Conservation (phyloP, 1,140 invertebrate species). For the Drosophila sproati region DNA sequence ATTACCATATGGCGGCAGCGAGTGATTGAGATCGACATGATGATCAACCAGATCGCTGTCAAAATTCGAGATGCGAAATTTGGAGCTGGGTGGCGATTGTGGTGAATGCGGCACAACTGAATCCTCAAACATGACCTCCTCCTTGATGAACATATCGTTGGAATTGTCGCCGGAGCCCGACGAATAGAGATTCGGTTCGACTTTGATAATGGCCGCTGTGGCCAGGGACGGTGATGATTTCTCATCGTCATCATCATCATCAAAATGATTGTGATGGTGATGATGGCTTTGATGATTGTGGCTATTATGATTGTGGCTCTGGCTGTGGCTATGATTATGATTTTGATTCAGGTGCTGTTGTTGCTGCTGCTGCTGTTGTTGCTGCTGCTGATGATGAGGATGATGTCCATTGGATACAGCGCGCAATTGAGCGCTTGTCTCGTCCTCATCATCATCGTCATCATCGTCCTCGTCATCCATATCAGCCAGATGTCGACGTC, state of each 20-base stretch:
- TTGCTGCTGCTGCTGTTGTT: constrained; percentile 25
- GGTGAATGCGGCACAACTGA: constrained; percentile 77
- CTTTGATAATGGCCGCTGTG: constrained; percentile 80
- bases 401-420: constrained; percentile 43
- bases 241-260: constrained; percentile 82
- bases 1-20: constrained; percentile 79
- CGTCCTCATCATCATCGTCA: constrained; percentile 60
- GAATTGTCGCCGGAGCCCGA: constrained; percentile 81
- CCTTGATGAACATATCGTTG: constrained; percentile 83
- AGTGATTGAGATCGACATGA: constrained; percentile 78
- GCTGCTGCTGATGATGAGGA: constrained; percentile 33
- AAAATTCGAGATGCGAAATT: constrained; percentile 82
- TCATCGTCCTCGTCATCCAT: constrained; percentile 81
- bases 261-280: constrained; percentile 76
- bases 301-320: constrained; percentile 33
- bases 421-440: constrained; percentile 26
- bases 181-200: constrained; percentile 81
- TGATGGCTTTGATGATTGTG: constrained; percentile 46
- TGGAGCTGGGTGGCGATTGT: constrained; percentile 81
- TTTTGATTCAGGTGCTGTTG: constrained; percentile 26
- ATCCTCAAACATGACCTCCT: constrained; percentile 81
- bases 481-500: constrained; percentile 79
- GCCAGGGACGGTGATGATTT: constrained; percentile 84
- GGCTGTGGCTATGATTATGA: constrained; percentile 29
- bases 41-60: constrained; percentile 79